Conservation (phyloP, 2,888 invertebrate species). For the Agapostemon virescens region DNA sequence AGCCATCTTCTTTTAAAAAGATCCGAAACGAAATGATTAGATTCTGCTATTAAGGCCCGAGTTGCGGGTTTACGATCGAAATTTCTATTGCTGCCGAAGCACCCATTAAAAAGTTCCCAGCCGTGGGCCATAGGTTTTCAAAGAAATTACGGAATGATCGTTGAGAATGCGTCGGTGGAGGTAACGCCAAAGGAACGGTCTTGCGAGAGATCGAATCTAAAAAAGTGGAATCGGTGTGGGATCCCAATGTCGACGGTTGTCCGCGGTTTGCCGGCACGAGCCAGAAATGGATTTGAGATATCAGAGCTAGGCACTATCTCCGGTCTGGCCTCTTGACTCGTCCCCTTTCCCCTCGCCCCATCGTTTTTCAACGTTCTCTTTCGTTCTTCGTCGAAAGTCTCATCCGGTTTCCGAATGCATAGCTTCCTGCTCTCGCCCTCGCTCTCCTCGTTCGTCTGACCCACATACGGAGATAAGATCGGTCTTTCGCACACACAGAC, state of each 20-base stretch:
- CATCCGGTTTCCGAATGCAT: conserved; percentile 65
- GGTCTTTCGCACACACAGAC: conserved; percentile 34
- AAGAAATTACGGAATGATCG: not conserved
- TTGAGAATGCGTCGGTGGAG: not conserved
- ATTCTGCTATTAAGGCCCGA: not conserved
- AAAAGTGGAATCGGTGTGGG: conserved; percentile 27
- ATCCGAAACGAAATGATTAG: not conserved
- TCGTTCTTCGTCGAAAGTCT: conserved; percentile 61
- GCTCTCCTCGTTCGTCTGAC: conserved; percentile 67
- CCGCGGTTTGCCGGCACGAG: conserved; percentile 59
- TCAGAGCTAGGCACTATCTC: conserved; percentile 62
- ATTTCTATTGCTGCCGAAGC: no score
- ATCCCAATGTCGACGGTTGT: conserved; percentile 49
- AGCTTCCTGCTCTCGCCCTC: conserved; percentile 64
- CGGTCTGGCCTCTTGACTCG: conserved; percentile 54
- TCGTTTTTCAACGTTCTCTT: conserved; percentile 41
- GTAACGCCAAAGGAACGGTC: not conserved
- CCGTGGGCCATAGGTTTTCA: not conserved
- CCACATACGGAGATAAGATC: conserved; percentile 74
- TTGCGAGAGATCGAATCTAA: conserved; percentile 12
- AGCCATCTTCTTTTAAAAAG: not conserved
- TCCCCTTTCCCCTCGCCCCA: not conserved
- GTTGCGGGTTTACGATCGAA: no score
- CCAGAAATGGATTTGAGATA: conserved; percentile 68
- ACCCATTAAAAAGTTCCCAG: no score